Conservation (phyloP, 1,140 invertebrate species). For the Cydia amplana region DNA sequence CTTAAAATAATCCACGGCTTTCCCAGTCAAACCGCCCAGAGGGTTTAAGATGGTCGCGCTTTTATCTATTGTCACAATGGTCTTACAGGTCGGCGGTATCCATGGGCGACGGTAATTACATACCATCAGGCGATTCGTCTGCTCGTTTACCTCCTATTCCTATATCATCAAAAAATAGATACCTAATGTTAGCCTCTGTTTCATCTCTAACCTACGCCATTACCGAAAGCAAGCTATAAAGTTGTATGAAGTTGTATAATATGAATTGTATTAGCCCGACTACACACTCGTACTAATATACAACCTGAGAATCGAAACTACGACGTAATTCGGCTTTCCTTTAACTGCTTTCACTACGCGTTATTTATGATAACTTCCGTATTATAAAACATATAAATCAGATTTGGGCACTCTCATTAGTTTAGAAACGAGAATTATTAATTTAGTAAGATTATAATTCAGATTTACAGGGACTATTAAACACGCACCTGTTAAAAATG, state of each 20-base stretch:
- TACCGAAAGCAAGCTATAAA: neutral
- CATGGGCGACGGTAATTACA: too few relatives aligned
- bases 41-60: too few relatives aligned
- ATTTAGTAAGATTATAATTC: conserved; percentile 6
- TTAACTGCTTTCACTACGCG: neutral
- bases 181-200: neutral
- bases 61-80: too few relatives aligned
- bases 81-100: too few relatives aligned
- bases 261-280: conserved; percentile 10
- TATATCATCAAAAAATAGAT: neutral
- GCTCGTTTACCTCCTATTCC: too few relatives aligned
- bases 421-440: neutral
- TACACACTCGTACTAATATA: conserved; percentile 6
- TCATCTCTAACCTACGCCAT: neutral
- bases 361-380: conserved; percentile 32
- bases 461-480: neutral
- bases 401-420: conserved; percentile 14
- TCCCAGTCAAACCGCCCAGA: too few relatives aligned
- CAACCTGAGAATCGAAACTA: conserved; percentile 24
- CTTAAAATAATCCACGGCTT: too few relatives aligned
- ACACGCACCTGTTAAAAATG: conserved; percentile 3
- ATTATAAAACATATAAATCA: conserved; percentile 23
- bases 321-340: conserved; percentile 14
- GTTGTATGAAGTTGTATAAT: neutral
- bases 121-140: too few relatives aligned